Conservation (phyloP, 2,113 vertebrate genomes). For the Cavia aperea region DNA sequence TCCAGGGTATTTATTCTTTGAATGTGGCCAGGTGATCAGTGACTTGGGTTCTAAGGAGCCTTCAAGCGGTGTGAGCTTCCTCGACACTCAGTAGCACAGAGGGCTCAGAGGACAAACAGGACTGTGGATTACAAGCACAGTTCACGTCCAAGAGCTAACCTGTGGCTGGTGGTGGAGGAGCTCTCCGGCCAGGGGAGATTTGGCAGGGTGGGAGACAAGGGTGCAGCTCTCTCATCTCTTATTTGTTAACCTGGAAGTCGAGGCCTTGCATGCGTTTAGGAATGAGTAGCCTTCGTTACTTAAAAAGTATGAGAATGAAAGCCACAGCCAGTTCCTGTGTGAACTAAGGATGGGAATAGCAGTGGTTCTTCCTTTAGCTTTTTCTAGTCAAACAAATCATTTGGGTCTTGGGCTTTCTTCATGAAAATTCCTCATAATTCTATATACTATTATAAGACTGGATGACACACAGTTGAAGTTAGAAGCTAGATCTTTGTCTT, state of each 20-base stretch:
- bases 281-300: not conserved
- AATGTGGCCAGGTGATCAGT: not conserved
- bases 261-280: not conserved
- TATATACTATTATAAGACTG: not conserved
- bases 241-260: not conserved
- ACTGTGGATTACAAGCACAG: not conserved
- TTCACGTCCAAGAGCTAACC: not conserved
- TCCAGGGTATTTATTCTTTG: no score
- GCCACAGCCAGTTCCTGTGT: not conserved
- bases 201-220: not conserved
- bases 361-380: not conserved
- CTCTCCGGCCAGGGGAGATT: not conserved
- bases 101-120: not conserved
- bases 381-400: not conserved
- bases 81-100: not conserved
- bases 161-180: not conserved
- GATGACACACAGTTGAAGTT: not conserved
- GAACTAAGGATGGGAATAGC: slow-evolving; percentile 11
- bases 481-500: slow-evolving; percentile 9
- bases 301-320: not conserved
- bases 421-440: not conserved
- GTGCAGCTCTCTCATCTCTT: not conserved
- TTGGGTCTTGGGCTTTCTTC: not conserved
- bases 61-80: not conserved
- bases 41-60: not conserved